Evolutionary conservation across 2,888 invertebrate genomes (phyloP).

Genomic region (Acleris sparsana): DNA sequence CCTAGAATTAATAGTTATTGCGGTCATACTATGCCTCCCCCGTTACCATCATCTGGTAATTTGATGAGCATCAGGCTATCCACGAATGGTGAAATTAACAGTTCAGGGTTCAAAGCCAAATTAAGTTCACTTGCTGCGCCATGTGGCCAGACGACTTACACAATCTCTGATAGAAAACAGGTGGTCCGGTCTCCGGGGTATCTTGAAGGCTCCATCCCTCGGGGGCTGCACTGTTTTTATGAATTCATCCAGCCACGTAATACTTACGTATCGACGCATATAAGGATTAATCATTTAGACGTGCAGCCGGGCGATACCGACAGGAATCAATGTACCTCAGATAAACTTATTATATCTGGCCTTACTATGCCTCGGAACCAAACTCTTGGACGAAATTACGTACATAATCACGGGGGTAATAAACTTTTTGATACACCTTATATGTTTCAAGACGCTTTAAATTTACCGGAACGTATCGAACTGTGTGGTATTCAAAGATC

Average conservation of each 20-base stretch:
- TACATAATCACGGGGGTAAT: slow-evolving; percentile 48
- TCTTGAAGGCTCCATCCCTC: slow-evolving; percentile 56
- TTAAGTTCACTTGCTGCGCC: slow-evolving; percentile 73
- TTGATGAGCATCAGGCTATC: slow-evolving; percentile 86
- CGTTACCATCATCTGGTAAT: slow-evolving; percentile 84
- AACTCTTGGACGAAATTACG: slow-evolving; percentile 60
- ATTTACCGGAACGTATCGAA: slow-evolving; percentile 48
- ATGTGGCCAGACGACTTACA: slow-evolving; percentile 59
- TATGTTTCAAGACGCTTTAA: slow-evolving; percentile 46
- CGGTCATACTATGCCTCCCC: slow-evolving; percentile 83
- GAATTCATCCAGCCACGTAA: slow-evolving; percentile 47
- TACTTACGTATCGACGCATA: slow-evolving; percentile 47
- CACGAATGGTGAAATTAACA: slow-evolving; percentile 84
- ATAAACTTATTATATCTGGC: slow-evolving; percentile 62
- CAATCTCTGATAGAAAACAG: slow-evolving; percentile 46
- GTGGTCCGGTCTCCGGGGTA: slow-evolving; percentile 64
- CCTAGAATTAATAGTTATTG: slow-evolving; percentile 87
- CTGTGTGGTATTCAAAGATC: slow-evolving; percentile 58
- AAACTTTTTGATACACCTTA: slow-evolving; percentile 50
- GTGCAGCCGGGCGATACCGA: slow-evolving; percentile 51
- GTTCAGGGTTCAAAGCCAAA: slow-evolving; percentile 86
- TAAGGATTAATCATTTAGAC: slow-evolving; percentile 59
- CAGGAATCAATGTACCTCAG: slow-evolving; percentile 57
- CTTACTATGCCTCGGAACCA: slow-evolving; percentile 46
- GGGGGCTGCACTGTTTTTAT: slow-evolving; percentile 67